Evolutionary conservation across 2,113 vertebrate genomes (phyloP).

Genomic region (Sarotherodon lohbergeri): DNA sequence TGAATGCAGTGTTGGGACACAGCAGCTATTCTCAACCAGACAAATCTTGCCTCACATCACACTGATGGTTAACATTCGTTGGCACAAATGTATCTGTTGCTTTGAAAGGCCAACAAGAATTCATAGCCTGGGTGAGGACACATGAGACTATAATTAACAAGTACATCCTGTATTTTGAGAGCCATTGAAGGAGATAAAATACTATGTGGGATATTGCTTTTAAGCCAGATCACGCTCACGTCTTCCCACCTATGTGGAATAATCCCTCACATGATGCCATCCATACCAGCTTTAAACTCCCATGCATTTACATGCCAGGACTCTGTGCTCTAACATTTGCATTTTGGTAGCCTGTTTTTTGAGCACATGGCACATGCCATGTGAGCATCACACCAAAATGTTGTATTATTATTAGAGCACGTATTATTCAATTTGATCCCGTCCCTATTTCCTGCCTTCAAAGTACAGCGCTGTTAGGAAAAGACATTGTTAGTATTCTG

Average conservation of each 20-base stretch:
- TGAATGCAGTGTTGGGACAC: not conserved
- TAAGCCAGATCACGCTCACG: not conserved
- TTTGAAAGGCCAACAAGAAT: not conserved
- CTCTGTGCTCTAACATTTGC: not conserved
- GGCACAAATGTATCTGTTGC: not conserved
- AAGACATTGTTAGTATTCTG: not conserved
- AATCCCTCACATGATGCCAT: not conserved
- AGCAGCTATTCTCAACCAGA: not conserved
- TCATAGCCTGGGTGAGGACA: not conserved
- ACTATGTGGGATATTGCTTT: not conserved
- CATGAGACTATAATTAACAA: slow-evolving; percentile 19
- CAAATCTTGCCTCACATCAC: not conserved
- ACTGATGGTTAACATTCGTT: not conserved
- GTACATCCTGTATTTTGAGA: not conserved
- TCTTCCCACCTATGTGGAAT: not conserved
- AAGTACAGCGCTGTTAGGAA: not conserved
- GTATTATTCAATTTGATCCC: not conserved
- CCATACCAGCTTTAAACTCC: not conserved
- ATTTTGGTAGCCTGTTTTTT: slow-evolving; percentile 4
- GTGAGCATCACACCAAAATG: not conserved
- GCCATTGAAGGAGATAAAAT: not conserved
- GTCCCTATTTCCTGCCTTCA: not conserved
- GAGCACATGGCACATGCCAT: not conserved
- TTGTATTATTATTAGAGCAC: not conserved
- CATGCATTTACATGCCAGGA: not conserved